A percentile compares a stretch with the other conserved stretches of the same genome.
Conservation (phyloP, 1,140 invertebrate genomes). For the Drosophila varians region DNA sequence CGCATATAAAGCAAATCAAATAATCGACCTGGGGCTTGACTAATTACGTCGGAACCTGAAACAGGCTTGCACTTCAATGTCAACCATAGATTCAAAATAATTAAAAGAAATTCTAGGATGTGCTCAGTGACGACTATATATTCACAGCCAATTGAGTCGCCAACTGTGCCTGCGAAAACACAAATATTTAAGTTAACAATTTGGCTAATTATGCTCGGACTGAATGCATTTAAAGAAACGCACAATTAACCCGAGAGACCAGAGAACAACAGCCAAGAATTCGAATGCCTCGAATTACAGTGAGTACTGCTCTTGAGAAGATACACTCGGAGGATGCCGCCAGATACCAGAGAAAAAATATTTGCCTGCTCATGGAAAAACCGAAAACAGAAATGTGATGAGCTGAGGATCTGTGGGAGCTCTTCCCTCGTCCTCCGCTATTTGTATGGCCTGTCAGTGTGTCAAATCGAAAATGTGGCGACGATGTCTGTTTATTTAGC, state of each 20-base stretch:
- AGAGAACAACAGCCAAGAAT: slow-evolving; percentile 29
- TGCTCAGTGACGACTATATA: background rate
- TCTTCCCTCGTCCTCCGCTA: slow-evolving; percentile 11
- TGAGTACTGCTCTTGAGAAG: background rate
- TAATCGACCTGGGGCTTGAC: slow-evolving; percentile 41
- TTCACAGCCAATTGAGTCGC: slow-evolving; percentile 19
- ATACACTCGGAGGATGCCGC: background rate
- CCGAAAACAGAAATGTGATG: background rate
- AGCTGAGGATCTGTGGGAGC: slow-evolving; percentile 23
- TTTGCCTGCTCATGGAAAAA: slow-evolving; percentile 22
- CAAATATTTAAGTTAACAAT: slow-evolving; percentile 51
- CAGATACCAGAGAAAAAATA: slow-evolving; percentile 4
- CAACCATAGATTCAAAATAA: slow-evolving; percentile 6
- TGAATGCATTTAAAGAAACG: slow-evolving; percentile 38
- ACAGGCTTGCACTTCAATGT: slow-evolving; percentile 28
- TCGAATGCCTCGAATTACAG: slow-evolving; percentile 42
- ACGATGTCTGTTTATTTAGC: slow-evolving; percentile 51
- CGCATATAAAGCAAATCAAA: slow-evolving; percentile 49
- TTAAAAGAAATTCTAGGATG: background rate
- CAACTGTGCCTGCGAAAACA: slow-evolving; percentile 26
- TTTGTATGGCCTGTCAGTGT: slow-evolving; percentile 47
- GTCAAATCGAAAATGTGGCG: slow-evolving; percentile 47
- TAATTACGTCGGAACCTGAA: slow-evolving; percentile 47
- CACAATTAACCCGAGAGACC: slow-evolving; percentile 34
- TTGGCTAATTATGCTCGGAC: slow-evolving; percentile 45